Conservation (phyloP, 2,797 vertebrate genomes). For the Lophotriccus pileatus region DNA sequence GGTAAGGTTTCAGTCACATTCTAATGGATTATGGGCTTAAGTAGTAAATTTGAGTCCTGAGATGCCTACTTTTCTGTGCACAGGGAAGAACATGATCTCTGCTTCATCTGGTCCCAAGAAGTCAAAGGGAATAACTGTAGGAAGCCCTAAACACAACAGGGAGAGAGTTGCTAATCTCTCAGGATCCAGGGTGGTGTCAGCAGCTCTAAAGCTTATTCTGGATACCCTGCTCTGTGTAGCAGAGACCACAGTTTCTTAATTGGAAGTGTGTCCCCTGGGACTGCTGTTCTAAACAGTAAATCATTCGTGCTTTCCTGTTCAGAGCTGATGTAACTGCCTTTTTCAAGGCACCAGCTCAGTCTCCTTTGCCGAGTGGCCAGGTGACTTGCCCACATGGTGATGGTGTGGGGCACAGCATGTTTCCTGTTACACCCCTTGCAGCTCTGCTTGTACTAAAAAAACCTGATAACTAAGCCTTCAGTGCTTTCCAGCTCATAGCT, state of each 20-base stretch:
- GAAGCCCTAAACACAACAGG: not conserved
- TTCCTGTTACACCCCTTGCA: not conserved
- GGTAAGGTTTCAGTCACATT: not conserved
- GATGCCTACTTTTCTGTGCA: not conserved
- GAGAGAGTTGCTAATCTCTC: not conserved
- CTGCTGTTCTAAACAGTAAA: not conserved
- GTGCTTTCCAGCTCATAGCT: not conserved
- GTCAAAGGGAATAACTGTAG: not conserved
- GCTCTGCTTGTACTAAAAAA: not conserved
- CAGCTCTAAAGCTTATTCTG: not conserved
- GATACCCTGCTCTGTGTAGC: not conserved
- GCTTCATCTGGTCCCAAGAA: not conserved
- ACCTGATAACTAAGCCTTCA: not conserved
- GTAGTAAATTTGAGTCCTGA: not conserved
- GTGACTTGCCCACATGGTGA: not conserved
- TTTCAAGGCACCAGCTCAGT: not conserved
- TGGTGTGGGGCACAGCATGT: not conserved
- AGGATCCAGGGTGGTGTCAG: not conserved
- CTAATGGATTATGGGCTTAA: not conserved
- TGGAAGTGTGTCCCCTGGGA: not conserved
- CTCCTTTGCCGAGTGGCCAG: not conserved
- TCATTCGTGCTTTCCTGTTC: not conserved
- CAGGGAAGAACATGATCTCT: not conserved
- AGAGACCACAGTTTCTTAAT: not conserved
- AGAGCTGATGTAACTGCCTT: not conserved